Evolutionary conservation across 2,888 invertebrate species (phyloP), one percentile per base, ranked within the genome.

Genomic region (Chaetoderma sp.): DNA sequence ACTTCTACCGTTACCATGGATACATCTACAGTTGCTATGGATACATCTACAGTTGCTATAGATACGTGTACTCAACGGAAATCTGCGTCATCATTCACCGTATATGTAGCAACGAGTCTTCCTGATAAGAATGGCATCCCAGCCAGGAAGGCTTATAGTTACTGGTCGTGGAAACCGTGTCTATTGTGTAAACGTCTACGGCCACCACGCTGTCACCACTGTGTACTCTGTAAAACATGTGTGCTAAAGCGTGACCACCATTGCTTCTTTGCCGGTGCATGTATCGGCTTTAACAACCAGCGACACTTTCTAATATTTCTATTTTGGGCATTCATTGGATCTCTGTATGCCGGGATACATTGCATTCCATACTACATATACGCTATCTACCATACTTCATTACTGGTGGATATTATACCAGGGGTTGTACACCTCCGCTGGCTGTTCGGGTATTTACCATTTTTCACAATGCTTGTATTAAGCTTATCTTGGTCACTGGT

Each of bases 101-200:
- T 52, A 2, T 52, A 28, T 33, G 32, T 52, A 33, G 32, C 52
- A 21, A 52, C 23, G 10, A 2, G 30, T 30, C 18, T 21, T 8
- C 13, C 52, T 1, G 2, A 28, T 30, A 4, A 10, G 1, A 21
- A 18, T 3, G 52, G 32, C n/a, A 16, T 13, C 16, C 52, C 28
- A 8, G n/a, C 28, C n/a, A 2, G 52, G 2, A 52, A 8, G 3
- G 32, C 4, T 13, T 52, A 52, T 8, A 28, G 8, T 2, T 52
- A 52, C 32, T 52, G 28, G 32, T 52, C 52, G 13, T 52, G 52
- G 52, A 52, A 52, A 13, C 52, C 52, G 8, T 52, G 52, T 8
- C n/a, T 52, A 18, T n/a, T 52, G 13, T 52, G 52, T 28, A 23
- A 52, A 4, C 28, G 30, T n/a, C 16, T 30, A 3, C 23, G 52